Evolutionary conservation across 2,888 invertebrate species (phyloP), one percentile per base, ranked within the genome.

Genomic region (Heterodera filipjevi): DNA sequence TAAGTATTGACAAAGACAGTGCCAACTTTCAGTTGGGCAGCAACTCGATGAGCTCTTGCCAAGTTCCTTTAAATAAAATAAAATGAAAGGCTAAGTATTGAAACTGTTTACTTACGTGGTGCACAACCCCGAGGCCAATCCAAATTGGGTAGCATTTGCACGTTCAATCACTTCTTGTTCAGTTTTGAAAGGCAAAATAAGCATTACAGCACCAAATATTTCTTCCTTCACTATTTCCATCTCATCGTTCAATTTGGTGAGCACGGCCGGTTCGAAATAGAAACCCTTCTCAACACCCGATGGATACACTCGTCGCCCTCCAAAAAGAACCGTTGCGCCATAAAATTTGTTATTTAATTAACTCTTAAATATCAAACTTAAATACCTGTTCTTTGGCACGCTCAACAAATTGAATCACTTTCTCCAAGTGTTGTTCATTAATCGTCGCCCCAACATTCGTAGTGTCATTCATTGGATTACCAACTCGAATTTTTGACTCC

Each of bases 381-480:
- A 53, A 5, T 68, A 80, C 79, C 79, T 79, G 79, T 19, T 70
- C 32, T 35, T 71, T 91, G 19, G 91, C 92, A 19, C 86, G 83
- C 16, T 90, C 87, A 70, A 92, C 90, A 81, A 90, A 92, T 3
- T 83, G 81, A 49, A 91, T 81, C 16, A 92, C 90, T 86, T 90
- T 91, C 70, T 90, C 89, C 27, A 91, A 90, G 82, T 92, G 92
- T 12, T 90, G 88, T 80, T 89, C 83, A 77, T 90, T 90, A 80
- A 92, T 92, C 46, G 90, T 91, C 19, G 92, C 92, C 2, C 92
- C 92, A 89, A 72, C 89, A 89, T n/a, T 91, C 90, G 91, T 92
- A 32, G 81, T 79, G 16, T 86, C 85, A 33, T 85, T 77, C 68
- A 85, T 72, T 27, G 86, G 86, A 70, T 86, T 85, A 14, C 87